A percentile compares a stretch with the other conserved stretches of the same genome.
phyloP scores from a whole-genome alignment of 2,797 vertebrate genomes.

The Pantherophis alleghaniensis region DNA sequence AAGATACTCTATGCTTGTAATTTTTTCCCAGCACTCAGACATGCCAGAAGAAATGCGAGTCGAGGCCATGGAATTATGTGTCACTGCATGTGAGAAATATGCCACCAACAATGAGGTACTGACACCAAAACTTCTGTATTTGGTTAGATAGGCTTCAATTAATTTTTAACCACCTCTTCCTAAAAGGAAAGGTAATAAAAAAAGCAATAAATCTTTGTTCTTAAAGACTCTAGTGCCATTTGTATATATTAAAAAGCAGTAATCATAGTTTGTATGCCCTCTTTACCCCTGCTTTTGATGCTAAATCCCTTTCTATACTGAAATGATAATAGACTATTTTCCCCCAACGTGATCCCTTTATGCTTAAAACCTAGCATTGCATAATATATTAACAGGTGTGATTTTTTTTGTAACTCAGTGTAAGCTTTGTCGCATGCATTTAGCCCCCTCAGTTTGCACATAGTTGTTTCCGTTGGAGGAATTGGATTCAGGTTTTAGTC shows the following conservation, averaged over 20 bases:
- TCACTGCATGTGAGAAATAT: slow-evolving; percentile 82
- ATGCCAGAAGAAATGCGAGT: slow-evolving; percentile 98
- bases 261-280: not conserved
- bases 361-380: not conserved
- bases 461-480: not conserved
- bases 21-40: slow-evolving; percentile 86
- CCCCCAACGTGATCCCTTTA: not conserved
- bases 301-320: not conserved
- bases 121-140: not conserved
- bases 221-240: not conserved
- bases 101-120: slow-evolving; percentile 78
- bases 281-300: not conserved
- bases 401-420: not conserved
- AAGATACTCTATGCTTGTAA: slow-evolving; percentile 35
- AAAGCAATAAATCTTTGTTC: not conserved
- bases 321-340: not conserved
- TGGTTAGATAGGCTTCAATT: not conserved
- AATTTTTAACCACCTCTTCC: not conserved
- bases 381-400: not conserved
- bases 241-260: not conserved
- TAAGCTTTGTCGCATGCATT: not conserved
- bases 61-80: slow-evolving; percentile 84
- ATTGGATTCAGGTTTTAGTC: not conserved
- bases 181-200: not conserved
- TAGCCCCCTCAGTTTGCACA: not conserved